Evolutionary conservation across 2,113 vertebrate genomes (phyloP).

Genomic region (Galeopterus variegatus): DNA sequence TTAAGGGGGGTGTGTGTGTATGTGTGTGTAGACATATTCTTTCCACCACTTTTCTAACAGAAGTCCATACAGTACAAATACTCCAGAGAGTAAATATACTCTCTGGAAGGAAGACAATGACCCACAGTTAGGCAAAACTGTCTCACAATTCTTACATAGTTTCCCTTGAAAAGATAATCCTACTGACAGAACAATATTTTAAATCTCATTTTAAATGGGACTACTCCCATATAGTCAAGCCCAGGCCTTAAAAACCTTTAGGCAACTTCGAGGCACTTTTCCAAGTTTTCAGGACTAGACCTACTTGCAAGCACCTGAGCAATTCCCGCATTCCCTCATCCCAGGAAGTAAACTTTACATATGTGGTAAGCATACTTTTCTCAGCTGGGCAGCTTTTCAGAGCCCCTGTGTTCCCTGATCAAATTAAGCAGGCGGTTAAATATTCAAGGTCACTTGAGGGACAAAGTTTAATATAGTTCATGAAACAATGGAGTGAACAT

Average conservation of each 20-base stretch:
- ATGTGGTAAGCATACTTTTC: not conserved
- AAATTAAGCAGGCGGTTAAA: slow-evolving; percentile 74
- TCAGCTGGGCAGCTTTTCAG: not conserved
- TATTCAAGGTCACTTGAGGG: slow-evolving; percentile 60
- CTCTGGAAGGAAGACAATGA: not conserved
- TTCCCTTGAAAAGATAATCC: not conserved
- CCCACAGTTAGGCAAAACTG: not conserved
- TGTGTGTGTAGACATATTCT: not conserved
- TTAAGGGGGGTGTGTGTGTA: not conserved
- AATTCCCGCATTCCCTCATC: not conserved
- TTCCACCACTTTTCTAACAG: not conserved
- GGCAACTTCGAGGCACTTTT: not conserved
- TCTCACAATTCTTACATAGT: not conserved
- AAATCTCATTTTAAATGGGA: slow-evolving; percentile 27
- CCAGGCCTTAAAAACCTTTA: not conserved
- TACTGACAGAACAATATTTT: not conserved
- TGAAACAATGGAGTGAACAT: not conserved
- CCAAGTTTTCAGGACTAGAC: not conserved
- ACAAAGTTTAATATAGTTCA: slow-evolving; percentile 54
- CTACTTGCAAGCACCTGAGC: slow-evolving; percentile 51
- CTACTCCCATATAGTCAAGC: not conserved
- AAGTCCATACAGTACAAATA: not conserved
- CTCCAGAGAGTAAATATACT: not conserved
- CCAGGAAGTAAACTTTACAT: slow-evolving; percentile 61
- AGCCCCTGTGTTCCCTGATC: not conserved